Evolutionary conservation across 1,140 invertebrate genomes (phyloP).

Genomic region (Hirudo medicinalis): DNA sequence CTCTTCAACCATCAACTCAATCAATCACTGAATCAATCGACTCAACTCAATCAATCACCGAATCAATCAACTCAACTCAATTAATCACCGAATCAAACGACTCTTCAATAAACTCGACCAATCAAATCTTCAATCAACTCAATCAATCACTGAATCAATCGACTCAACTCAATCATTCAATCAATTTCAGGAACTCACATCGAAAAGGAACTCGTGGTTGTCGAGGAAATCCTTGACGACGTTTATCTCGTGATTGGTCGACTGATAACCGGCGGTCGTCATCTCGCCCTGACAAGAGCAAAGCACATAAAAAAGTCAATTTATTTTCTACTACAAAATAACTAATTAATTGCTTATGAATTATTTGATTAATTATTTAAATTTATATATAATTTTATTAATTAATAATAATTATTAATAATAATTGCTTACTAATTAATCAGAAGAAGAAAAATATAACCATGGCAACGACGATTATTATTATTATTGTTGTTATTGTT

Average conservation of each 20-base stretch:
- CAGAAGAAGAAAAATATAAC: not conserved
- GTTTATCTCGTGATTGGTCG: slow-evolving; percentile 25
- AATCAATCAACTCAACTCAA: slow-evolving; percentile 28
- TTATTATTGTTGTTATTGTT: not conserved
- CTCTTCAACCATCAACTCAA: slow-evolving; percentile 23
- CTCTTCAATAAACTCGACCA: slow-evolving; percentile 26
- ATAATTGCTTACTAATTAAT: not conserved
- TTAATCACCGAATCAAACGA: slow-evolving; percentile 25
- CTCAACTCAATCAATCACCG: too few species aligned
- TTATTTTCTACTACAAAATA: not conserved
- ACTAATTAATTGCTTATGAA: too few species aligned
- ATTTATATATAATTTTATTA: too few species aligned
- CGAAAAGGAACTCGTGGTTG: slow-evolving; percentile 27
- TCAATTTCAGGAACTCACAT: slow-evolving; percentile 26
- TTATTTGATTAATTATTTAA: too few species aligned
- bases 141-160: slow-evolving; percentile 27
- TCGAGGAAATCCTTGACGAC: slow-evolving; percentile 27
- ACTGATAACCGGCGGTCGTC: slow-evolving; percentile 13
- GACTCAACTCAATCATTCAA: slow-evolving; percentile 24
- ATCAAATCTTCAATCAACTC: slow-evolving; percentile 26
- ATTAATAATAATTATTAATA: too few species aligned
- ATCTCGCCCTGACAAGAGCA: not conserved
- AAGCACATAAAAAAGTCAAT: too few species aligned
- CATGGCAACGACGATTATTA: not conserved
- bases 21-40: too few species aligned